Evolutionary conservation across 37 sponge, comb jelly and placozoan species (phyloP), one percentile per base, ranked within the genome.

Genomic region (Hormiphora californensis): DNA sequence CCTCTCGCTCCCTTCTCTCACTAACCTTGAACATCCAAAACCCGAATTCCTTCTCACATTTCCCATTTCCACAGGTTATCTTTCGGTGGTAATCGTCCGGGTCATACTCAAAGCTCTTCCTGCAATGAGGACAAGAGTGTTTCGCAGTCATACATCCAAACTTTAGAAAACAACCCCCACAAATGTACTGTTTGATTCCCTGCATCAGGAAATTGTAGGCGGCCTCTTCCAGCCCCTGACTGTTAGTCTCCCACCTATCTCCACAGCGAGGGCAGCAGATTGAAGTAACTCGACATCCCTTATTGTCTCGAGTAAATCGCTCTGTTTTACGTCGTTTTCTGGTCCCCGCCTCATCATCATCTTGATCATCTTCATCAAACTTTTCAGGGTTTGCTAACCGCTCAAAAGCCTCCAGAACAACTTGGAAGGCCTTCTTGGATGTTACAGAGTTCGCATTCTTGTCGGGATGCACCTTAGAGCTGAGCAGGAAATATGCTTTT

Each of bases 191-290:
- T 21, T 73, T 73, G 46, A 73, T 36, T 19, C 81, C 81, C 22
- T 73, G 81, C 81, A 73, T 73, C 4, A 73, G 19, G 49, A 73
- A 73, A 28, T 73, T 73, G 27, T 73, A 73, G 35, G 81, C 81
- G 4, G 81, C 81, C 40, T 73, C 81, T 30, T 73, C 81, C 27
- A 73, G 25, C 2, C 81, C 81, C 44, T 44, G 46, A 40, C 43
- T 28, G 21, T 73, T 73, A 30, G 81, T 73, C 7, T 73, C 43
- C 81, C 81, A 73, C 21, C 2, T 12, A 36, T 73, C 81, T 15
- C 43, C 43, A 39, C 81, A 73, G 12, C 81, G 12, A n/a, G 81
- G 81, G 23, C 81, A 73, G 3, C 81, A 23, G 28, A 73, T 11
- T 40, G 4, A 4, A 39, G 81, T 73, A 17, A 19, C 23, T 23